Base-by-base conservation (phyloP, 2,888 invertebrate genomes). In the Parthenolecanium corni region DNA sequence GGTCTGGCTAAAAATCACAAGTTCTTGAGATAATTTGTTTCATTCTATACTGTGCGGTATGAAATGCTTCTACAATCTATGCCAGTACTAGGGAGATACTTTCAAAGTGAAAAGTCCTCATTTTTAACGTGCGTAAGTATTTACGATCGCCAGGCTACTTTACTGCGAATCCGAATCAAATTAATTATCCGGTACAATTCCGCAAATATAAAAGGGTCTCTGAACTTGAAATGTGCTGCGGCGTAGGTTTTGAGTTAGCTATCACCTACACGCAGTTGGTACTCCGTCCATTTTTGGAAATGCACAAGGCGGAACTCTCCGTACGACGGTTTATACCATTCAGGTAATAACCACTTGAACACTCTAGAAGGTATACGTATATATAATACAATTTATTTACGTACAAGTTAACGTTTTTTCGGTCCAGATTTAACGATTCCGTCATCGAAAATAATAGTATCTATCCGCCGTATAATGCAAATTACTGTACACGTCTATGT, bases 181-280 rank as follows among this genome's bases (percentile, higher is more conserved):
- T 61, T 61, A 61, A 61, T 61, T 49, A 51, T 47, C 49, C 14
- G 11, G 24, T 61, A 49, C 49, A 51, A 61, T 61, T 61, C 61
- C 38, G 61, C 61, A 61, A 23, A 46, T 18, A 46, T 11, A 21
- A 52, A 51, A 61, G 47, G 61, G 61, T 61, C 61, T 61, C 61
- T 61, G 61, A 61, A 61, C 61, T 61, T 61, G 61, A 61, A 61
- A 61, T 61, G 61, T 61, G 61, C 61, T 61, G n/a, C n/a, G 49
- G 61, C 61, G 61, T 61, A 61, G 61, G 61, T 61, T 61, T 61
- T 40, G n/a, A n/a, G n/a, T n/a, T n/a, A 4, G 21, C 14, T 51
- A 61, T 61, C 61, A 61, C 61, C 61, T 61, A 61, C 61, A 61
- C 61, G 61, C 61, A 51, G n/a, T 61, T 47, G 61, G 61, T 61